phyloP scores from a whole-genome alignment of 2,113 vertebrate genomes.

The Numida meleagris region DNA sequence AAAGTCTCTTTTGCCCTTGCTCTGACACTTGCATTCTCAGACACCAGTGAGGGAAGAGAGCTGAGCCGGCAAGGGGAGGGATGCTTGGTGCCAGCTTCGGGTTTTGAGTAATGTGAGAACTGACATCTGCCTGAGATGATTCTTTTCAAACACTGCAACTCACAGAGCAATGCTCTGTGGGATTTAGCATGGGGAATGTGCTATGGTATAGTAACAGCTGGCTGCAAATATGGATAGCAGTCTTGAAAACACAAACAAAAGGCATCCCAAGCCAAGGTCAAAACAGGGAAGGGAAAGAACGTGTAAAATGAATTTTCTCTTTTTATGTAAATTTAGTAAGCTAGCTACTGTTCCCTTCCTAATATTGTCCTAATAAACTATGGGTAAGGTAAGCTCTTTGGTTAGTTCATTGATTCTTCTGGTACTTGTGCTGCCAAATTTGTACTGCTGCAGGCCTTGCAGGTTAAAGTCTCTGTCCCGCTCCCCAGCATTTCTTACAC shows the following conservation, averaged over 20 bases:
- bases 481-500: background rate
- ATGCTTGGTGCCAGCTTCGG: background rate
- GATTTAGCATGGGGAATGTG: background rate
- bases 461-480: background rate
- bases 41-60: background rate
- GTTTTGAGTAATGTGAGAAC: slow-evolving; percentile 17
- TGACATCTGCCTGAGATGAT: background rate
- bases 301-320: background rate
- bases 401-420: background rate
- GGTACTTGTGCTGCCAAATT: background rate
- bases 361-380: background rate
- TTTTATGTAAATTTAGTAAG: background rate
- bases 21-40: background rate
- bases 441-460: background rate
- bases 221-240: background rate
- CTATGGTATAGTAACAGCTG: slow-evolving; percentile 11
- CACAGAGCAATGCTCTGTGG: background rate
- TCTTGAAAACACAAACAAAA: background rate
- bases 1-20: background rate
- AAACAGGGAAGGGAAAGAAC: background rate
- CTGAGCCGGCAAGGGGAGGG: background rate
- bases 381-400: background rate
- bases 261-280: background rate
- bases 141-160: background rate
- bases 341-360: background rate